A percentile compares a stretch with the other conserved stretches of the same genome.
phyloP scores from a whole-genome alignment of 2,113 vertebrate genomes.

The Apaloderma vittatum region DNA sequence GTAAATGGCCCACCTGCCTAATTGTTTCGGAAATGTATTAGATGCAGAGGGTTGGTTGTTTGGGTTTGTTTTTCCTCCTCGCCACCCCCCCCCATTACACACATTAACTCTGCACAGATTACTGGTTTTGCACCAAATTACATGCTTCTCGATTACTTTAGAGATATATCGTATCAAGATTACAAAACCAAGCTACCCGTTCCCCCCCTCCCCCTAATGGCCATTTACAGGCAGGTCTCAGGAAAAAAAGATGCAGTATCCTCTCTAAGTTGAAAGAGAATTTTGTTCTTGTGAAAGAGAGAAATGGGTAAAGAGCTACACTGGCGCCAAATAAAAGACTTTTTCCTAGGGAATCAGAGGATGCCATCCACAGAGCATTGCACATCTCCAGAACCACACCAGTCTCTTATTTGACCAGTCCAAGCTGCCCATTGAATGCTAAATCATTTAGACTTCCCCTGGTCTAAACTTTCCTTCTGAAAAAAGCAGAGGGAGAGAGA shows the following conservation, averaged over 20 bases:
- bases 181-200: constrained; percentile 63
- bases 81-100: neutral
- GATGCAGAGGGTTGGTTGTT: neutral
- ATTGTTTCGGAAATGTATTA: neutral
- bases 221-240: constrained; percentile 78
- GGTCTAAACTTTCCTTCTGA: constrained; percentile 18
- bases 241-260: constrained; percentile 74
- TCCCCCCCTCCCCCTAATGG: constrained; percentile 50
- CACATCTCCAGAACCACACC: neutral
- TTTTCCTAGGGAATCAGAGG: constrained; percentile 13
- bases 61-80: neutral
- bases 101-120: constrained; percentile 7
- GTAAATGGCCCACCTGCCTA: constrained; percentile 52
- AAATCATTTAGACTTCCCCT: constrained; percentile 7
- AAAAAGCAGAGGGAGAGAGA: constrained; percentile 47
- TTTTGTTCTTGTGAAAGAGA: constrained; percentile 24
- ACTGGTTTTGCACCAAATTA: constrained; percentile 28
- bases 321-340: constrained; percentile 22
- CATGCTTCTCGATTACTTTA: constrained; percentile 36
- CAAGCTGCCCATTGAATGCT: constrained; percentile 23
- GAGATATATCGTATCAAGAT: constrained; percentile 41
- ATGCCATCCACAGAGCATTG: constrained; percentile 35
- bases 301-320: constrained; percentile 25
- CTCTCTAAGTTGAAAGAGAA: constrained; percentile 65
- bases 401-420: constrained; percentile 13